phyloP scores from a whole-genome alignment of 2,113 vertebrate species.

The Centropristis striata region DNA sequence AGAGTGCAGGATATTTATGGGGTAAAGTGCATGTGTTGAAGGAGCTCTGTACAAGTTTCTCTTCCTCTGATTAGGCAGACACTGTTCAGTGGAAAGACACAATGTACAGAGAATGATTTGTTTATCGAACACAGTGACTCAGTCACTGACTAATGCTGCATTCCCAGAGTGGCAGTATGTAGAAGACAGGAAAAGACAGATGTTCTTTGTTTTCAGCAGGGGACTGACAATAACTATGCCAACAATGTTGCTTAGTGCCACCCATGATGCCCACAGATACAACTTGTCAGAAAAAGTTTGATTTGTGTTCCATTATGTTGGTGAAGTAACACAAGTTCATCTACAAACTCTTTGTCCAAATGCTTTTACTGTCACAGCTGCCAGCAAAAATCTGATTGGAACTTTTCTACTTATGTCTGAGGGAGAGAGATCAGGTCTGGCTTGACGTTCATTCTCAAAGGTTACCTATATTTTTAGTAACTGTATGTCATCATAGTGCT shows the following conservation, averaged over 20 bases:
- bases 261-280: neutral
- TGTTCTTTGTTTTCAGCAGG: constrained; percentile 7
- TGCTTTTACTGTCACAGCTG: neutral
- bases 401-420: too few relatives aligned
- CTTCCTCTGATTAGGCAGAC: neutral
- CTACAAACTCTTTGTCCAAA: neutral
- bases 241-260: neutral
- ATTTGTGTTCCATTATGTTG: neutral
- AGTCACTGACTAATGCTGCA: neutral
- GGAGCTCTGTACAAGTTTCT: neutral
- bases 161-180: neutral
- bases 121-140: neutral
- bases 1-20: neutral
- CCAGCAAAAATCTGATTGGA: too few relatives aligned
- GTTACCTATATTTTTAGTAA: too few relatives aligned
- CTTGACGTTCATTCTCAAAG: too few relatives aligned
- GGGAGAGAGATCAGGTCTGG: too few relatives aligned
- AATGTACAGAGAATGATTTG: neutral
- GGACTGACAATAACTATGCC: neutral
- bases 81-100: neutral
- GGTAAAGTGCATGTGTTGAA: neutral
- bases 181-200: constrained; percentile 4
- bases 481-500: too few relatives aligned
- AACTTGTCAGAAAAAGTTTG: neutral
- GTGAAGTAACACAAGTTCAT: neutral